Evolutionary conservation across 2,888 invertebrate species (phyloP), one percentile per base, ranked within the genome.

Genomic region (Clostera curtula): DNA sequence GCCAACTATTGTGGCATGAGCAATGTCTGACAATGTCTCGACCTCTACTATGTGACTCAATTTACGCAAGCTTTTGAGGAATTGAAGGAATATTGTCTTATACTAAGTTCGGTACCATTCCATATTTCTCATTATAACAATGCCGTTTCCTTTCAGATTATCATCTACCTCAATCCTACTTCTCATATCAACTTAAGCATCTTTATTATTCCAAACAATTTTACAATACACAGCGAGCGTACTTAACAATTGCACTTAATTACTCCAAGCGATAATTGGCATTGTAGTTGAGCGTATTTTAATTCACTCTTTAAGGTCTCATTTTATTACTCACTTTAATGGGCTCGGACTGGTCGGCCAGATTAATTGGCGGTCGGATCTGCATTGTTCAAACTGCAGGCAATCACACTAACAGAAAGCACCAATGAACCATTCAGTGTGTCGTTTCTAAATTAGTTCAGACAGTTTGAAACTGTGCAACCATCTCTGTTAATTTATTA

Each of bases 341-440:
- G 40, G 88, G 73, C 54, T 93, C 93, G 37, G 95, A 93, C 56
- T 82, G 82, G 52, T 89, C 90, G 58, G 64, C 86, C 47, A 92
- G 79, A 68, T 90, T 91, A 63, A 95, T 90, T 39, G 95, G 94
- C 42, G 90, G 86, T 56, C 90, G 87, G 49, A 95, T 88, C 32
- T 91, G 90, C 88, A 88, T 88, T 49, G 36, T 67, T 51, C 43
- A 43, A 50, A 46, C 45, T 44, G 36, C 53, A 43, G 58, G 27
- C 56, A 46, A 50, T 54, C 60, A 67, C 68, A 59, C 45, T 57
- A 23, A 61, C 57, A 56, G 57, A 69, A 66, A 58, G 39, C 70
- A 72, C 68, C n/a, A n/a, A n/a, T n/a, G n/a, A n/a, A n/a, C n/a
- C n/a, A n/a, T n/a, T n/a, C n/a, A n/a, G n/a, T n/a, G n/a, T n/a